Conservation (phyloP, 2,113 vertebrate species). For the Pontoporia blainvillei region DNA sequence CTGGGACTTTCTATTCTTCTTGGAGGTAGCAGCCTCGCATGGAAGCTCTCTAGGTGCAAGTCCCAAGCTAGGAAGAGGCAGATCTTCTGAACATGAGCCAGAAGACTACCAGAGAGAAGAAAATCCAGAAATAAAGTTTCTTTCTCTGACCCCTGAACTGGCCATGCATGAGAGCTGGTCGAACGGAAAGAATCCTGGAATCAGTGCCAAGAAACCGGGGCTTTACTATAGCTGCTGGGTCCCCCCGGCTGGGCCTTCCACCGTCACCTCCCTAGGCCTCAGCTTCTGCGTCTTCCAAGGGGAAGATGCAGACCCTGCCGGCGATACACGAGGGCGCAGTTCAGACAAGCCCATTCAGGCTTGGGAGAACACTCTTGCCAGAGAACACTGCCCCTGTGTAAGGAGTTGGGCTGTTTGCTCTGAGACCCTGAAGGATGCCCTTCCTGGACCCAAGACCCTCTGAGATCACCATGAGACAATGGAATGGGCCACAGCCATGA, state of each 20-base stretch:
- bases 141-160: not conserved
- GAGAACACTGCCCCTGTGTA: fast-evolving
- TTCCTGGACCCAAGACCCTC: not conserved
- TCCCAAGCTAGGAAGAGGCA: not conserved
- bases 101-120: not conserved
- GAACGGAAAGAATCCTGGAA: not conserved
- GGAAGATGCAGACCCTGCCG: not conserved
- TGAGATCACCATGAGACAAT: not conserved
- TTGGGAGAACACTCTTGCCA: not conserved
- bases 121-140: not conserved
- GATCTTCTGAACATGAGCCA: not conserved
- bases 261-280: not conserved
- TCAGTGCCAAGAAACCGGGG: not conserved
- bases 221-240: not conserved
- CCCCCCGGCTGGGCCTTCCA: not conserved
- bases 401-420: not conserved
- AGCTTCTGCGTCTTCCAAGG: not conserved
- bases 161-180: fast-evolving
- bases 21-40: not conserved
- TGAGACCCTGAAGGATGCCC: not conserved
- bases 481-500: too few species aligned
- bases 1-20: constrained; percentile 34
- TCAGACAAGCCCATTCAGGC: not conserved
- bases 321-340: not conserved
- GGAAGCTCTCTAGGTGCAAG: not conserved